phyloP scores from a whole-genome alignment of 2,113 vertebrate species.

The Irena cyanogastra region DNA sequence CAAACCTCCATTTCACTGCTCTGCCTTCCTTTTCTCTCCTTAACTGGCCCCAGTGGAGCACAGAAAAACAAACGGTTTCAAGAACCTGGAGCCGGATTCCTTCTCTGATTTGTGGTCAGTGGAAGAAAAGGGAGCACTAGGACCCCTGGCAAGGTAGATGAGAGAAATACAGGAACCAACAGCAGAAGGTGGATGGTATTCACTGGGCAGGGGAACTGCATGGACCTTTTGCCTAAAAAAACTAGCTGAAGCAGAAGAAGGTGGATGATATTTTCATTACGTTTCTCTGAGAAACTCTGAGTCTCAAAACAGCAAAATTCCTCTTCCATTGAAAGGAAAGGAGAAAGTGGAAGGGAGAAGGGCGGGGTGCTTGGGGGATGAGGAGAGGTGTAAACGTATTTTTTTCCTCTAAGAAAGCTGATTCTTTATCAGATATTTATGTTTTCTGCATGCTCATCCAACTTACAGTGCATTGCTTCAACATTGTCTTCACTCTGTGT shows the following conservation, averaged over 20 bases:
- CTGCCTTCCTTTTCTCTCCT: neutral
- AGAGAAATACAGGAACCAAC: neutral
- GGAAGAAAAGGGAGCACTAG: neutral
- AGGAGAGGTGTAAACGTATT: neutral
- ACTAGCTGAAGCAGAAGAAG: neutral
- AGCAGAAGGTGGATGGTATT: neutral
- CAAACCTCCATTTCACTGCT: neutral
- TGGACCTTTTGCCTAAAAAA: neutral
- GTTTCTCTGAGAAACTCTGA: neutral
- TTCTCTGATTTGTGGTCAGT: neutral
- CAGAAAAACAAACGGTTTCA: neutral
- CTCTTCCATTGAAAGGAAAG: neutral
- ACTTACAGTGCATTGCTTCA: neutral
- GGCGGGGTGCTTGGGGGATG: accelerated
- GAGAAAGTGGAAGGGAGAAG: neutral
- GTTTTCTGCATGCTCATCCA: neutral
- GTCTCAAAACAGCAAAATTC: neutral
- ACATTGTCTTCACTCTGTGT: neutral
- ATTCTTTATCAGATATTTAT: neutral
- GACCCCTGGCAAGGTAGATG: neutral
- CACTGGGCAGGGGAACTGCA: neutral
- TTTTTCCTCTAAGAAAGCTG: neutral
- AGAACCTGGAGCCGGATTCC: neutral
- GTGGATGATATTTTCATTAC: neutral
- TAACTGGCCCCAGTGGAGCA: neutral